phyloP scores from a whole-genome alignment of 2,113 vertebrate species.

The Numenius arquata region DNA sequence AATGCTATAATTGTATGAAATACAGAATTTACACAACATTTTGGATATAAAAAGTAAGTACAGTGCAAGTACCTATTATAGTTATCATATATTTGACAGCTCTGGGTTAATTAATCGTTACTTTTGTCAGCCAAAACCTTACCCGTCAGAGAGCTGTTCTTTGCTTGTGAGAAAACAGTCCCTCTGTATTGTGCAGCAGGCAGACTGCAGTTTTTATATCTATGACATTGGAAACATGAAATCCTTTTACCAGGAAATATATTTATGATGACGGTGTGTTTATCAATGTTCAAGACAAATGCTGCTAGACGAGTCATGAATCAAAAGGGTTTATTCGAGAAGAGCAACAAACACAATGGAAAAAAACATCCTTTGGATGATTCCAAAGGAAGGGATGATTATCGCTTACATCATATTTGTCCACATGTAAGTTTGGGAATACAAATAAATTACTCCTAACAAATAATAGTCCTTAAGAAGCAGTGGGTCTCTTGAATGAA shows the following conservation, averaged over 20 bases:
- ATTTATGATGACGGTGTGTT: not conserved
- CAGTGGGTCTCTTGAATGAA: not conserved
- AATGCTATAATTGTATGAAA: not conserved
- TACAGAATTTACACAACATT: not conserved
- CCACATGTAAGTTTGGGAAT: not conserved
- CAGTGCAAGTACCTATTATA: fast-evolving
- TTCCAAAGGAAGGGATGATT: not conserved
- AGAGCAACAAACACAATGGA: not conserved
- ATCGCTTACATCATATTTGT: not conserved
- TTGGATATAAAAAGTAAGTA: not conserved
- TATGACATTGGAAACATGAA: not conserved
- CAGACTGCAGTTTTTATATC: not conserved
- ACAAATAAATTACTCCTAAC: not conserved
- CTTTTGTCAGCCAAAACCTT: not conserved
- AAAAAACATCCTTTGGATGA: not conserved
- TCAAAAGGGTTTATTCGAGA: not conserved
- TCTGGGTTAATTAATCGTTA: not conserved
- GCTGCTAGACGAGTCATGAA: not conserved
- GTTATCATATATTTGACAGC: not conserved
- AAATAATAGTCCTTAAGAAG: not conserved
- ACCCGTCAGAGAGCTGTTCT: not conserved
- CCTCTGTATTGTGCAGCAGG: not conserved
- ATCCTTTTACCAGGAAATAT: not conserved
- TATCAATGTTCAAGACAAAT: not conserved
- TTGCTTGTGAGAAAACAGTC: not conserved